Conservation (phyloP, 2,113 vertebrate genomes). For the Eidolon helvum region DNA sequence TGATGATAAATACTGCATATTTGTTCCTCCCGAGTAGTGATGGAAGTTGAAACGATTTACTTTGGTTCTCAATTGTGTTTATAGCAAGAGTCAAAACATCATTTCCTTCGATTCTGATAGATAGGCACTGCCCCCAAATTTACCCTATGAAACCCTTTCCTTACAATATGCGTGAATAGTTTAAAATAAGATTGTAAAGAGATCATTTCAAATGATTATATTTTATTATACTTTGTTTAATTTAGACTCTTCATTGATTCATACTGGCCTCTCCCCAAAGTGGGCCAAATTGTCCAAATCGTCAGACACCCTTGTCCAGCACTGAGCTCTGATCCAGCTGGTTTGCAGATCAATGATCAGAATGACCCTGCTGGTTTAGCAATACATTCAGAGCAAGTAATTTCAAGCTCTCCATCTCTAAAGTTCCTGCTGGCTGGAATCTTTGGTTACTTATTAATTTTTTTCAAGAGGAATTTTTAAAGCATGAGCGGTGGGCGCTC, state of each 20-base stretch:
- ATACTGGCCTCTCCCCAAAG: neutral
- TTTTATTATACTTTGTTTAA: neutral
- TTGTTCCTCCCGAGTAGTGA: neutral
- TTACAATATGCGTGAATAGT: neutral
- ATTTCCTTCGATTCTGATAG: neutral
- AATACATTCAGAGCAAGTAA: neutral
- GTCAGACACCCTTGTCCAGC: accelerated
- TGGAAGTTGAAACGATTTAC: neutral
- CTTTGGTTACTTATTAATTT: neutral
- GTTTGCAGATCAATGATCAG: neutral
- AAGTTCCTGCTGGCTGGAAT: neutral
- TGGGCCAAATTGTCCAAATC: neutral
- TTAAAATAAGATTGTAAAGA: neutral
- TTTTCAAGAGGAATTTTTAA: neutral
- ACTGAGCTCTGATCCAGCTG: neutral
- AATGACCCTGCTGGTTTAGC: neutral
- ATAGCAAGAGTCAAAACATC: neutral
- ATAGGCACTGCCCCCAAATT: neutral
- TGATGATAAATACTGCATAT: neutral
- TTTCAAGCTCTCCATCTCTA: neutral
- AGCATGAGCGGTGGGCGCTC: neutral
- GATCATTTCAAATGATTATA: neutral
- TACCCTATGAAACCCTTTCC: neutral
- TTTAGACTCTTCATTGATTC: neutral
- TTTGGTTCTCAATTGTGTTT: neutral